These are phyloP conservation scores for Actinemys pallida DNA, from an alignment of 2,113 vertebrate genomes.

Conservation along the genomic window DNA sequence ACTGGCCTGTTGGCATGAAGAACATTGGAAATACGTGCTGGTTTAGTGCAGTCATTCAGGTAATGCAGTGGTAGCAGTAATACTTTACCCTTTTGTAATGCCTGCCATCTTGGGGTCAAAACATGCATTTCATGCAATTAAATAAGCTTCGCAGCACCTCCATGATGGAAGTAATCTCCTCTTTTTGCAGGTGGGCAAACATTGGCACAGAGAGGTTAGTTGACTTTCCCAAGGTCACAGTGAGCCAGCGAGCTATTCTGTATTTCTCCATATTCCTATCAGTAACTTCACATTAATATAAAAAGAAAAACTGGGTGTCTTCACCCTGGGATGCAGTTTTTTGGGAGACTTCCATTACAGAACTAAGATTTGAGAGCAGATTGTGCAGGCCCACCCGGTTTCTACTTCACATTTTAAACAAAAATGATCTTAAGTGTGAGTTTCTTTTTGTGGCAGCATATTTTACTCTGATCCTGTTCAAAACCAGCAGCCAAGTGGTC, in stretches of 20 bases:
- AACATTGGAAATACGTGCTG: conserved; percentile 98
- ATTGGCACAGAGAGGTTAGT: not conserved
- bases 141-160: not conserved
- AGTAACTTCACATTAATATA: not conserved
- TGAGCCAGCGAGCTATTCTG: not conserved
- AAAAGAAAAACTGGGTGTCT: not conserved
- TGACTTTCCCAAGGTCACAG: not conserved
- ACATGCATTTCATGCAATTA: not conserved
- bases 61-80: conserved; percentile 33
- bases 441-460: not conserved
- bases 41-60: conserved; percentile 99
- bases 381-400: not conserved
- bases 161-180: not conserved
- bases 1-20: conserved; percentile 95
- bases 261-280: not conserved
- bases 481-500: not conserved
- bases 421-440: not conserved
- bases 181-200: rapidly evolving
- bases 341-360: not conserved
- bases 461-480: not conserved
- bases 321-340: not conserved
- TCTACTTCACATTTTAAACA: not conserved
- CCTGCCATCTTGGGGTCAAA: not conserved
- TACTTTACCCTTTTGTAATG: not conserved
- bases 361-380: not conserved